Base-by-base conservation (phyloP, 1,140 invertebrate species). In the Pectinophora gossypiella region DNA sequence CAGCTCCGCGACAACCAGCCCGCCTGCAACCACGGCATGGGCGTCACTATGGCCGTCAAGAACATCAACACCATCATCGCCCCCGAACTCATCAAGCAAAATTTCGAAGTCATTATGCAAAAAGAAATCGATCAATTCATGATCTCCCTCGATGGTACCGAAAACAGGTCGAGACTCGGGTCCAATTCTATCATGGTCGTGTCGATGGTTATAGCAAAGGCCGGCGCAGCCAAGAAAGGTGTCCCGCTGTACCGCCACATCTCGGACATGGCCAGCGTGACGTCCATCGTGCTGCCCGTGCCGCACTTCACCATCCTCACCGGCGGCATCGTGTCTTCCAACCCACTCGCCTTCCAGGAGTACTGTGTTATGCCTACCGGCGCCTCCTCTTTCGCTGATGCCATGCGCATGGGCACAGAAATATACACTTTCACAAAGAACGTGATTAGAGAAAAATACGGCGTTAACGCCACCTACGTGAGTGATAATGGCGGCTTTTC, bases 231-330 rank as follows among this genome's bases (percentile, higher is more conserved):
- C 47, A 94, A 98, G 73, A 97, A 97, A 86, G 94, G 93, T 21
- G 81, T 98, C 18, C 96, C 97, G 15, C 89, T 98, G 22, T 93
- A 89, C 76, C 93, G 94, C 68, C 95, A 99, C 75, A 94, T 99
- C 64, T 96, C 97, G 48, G 95, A 98, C 68, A 90, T 99, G 69
- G 95, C 97, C 67, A 96, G 96, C 61, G 96, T 96, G 62, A 92
- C 90, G 36, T 90, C 97, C 7, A 95, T 98, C 27, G 94, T 99
- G 63, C 88, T 99, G 38, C 98, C 98, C 10, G 95, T 97, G 13
- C 98, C 98, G 44, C 96, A 97, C 42, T 97, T 99, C 79, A 99
- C 99, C 75, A 96, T 99, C 16, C 97, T 99, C 76, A 99, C 98
- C 76, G 98, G 98, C 56, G 98, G 98, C 19, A 95, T 94, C 46